phyloP scores from a whole-genome alignment of 2,888 invertebrate species.

The Drosophila melanosoma region DNA sequence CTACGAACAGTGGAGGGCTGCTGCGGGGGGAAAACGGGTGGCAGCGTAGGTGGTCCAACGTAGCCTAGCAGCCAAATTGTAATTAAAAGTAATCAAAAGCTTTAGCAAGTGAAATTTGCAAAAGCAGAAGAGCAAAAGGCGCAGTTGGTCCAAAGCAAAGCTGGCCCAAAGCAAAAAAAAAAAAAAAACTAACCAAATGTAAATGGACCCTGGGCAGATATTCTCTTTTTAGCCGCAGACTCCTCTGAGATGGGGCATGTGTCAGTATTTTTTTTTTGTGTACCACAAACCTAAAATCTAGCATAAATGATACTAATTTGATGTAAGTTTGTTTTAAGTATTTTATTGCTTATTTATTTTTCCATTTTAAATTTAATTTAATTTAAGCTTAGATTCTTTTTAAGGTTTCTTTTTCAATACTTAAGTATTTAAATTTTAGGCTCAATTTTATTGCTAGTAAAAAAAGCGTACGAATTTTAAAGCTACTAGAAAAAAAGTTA shows the following conservation, averaged over 20 bases:
- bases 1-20: slow-evolving; percentile 4
- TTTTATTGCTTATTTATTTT: not conserved
- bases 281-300: not conserved
- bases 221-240: not conserved
- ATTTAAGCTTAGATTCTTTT: not conserved
- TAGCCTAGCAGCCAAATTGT: slow-evolving; percentile 75
- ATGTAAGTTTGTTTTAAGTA: not conserved
- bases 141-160: slow-evolving; percentile 26
- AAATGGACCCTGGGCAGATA: slow-evolving; percentile 15
- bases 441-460: not conserved
- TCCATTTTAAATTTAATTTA: too few species aligned
- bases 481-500: not conserved
- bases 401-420: not conserved
- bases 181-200: slow-evolving; percentile 30
- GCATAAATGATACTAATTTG: not conserved
- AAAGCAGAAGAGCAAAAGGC: slow-evolving; percentile 45
- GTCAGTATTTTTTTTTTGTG: not conserved
- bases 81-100: slow-evolving; percentile 79
- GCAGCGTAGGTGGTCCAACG: slow-evolving; percentile 19
- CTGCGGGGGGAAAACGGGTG: not conserved
- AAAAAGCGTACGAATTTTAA: not conserved
- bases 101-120: slow-evolving; percentile 72
- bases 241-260: slow-evolving; percentile 7
- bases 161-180: slow-evolving; percentile 6
- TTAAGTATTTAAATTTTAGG: not conserved